Evolutionary conservation across 2,797 vertebrate genomes (phyloP).

Genomic region (Fistularia commersonii): DNA sequence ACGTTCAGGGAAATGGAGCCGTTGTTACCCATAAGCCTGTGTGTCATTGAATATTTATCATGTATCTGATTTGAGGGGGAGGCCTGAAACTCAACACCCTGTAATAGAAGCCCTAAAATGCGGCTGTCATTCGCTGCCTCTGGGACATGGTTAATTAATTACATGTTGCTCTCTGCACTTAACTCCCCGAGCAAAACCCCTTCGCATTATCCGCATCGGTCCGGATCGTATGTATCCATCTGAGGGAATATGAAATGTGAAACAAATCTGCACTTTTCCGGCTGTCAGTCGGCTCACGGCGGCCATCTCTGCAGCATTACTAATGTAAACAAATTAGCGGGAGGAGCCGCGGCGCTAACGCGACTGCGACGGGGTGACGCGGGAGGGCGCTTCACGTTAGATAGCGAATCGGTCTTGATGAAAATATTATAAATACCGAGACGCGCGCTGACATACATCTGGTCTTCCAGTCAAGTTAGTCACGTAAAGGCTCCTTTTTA

Average conservation of each 20-base stretch:
- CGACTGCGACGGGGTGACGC: too few relatives aligned
- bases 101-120: constrained; percentile 76
- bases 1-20: constrained; percentile 67
- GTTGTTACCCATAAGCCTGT: constrained; percentile 72
- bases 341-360: too few relatives aligned
- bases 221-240: constrained; percentile 14
- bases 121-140: constrained; percentile 73
- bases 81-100: constrained; percentile 74
- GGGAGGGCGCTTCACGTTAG: too few relatives aligned
- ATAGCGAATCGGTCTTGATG: too few relatives aligned
- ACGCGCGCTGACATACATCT: too few relatives aligned
- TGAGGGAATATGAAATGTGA: constrained; percentile 31
- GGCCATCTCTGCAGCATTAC: constrained; percentile 8
- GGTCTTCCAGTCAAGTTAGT: too few relatives aligned
- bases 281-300: constrained; percentile 3
- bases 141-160: constrained; percentile 80
- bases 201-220: constrained; percentile 22
- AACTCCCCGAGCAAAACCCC: constrained; percentile 47
- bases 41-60: constrained; percentile 81
- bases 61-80: constrained; percentile 73
- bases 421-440: too few relatives aligned
- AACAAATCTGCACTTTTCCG: constrained; percentile 11
- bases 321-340: constrained; percentile 20
- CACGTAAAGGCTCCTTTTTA: too few relatives aligned
- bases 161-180: constrained; percentile 55